These are phyloP conservation scores for Drosophila lacicola DNA, from an alignment of 2,888 invertebrate species.

Conservation along the genomic window DNA sequence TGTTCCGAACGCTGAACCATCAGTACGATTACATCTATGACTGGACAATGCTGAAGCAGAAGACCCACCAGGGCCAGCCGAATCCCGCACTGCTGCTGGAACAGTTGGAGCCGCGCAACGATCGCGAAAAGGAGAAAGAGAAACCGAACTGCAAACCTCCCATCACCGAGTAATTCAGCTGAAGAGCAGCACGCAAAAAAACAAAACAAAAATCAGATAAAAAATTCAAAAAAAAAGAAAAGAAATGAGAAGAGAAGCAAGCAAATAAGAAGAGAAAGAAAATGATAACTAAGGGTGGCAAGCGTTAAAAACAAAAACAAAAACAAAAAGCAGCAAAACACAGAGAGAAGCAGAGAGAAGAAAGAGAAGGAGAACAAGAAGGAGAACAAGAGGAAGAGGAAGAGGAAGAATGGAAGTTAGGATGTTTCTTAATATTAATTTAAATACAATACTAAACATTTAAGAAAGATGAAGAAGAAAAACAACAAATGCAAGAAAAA, in stretches of 20 bases:
- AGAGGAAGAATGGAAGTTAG: conserved; percentile 33
- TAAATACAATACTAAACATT: conserved; percentile 72
- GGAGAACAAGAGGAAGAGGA: background rate
- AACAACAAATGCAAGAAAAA: conserved; percentile 30
- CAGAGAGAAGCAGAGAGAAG: background rate
- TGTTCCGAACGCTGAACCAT: conserved; percentile 99
- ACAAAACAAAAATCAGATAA: conserved; percentile 3
- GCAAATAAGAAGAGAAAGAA: background rate
- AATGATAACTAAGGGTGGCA: conserved; percentile 6
- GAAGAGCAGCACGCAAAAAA: conserved; percentile 15
- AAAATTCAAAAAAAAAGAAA: background rate
- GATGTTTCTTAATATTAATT: conserved; percentile 75
- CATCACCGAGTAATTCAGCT: conserved; percentile 79
- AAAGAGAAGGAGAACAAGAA: background rate
- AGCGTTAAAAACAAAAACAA: conserved; percentile 20
- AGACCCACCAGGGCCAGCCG: conserved; percentile 86
- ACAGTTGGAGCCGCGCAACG: conserved; percentile 82
- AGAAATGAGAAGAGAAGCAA: too few species aligned
- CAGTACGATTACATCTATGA: conserved; percentile 99
- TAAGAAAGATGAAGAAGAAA: conserved; percentile 43
- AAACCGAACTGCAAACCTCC: conserved; percentile 83
- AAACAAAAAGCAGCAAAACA: conserved; percentile 14
- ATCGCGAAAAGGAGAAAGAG: conserved; percentile 83
- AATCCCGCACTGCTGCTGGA: conserved; percentile 83
- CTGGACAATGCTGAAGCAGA: conserved; percentile 99